These are phyloP conservation scores for Callionymus lyra DNA, from an alignment of 2,113 vertebrate species.

Conservation along the genomic window DNA sequence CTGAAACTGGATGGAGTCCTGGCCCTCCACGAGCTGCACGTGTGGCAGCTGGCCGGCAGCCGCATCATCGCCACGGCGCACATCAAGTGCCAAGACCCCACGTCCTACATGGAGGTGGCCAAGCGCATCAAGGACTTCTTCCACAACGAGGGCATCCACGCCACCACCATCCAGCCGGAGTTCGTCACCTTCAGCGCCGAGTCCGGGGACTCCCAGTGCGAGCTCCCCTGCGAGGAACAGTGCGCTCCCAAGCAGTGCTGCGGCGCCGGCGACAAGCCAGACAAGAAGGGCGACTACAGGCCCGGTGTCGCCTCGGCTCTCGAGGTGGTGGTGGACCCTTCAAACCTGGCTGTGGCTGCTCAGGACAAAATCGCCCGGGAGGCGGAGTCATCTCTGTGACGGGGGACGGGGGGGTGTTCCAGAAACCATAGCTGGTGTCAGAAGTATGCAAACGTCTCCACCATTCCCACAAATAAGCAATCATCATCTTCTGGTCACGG, in stretches of 20 bases:
- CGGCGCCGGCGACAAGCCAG: constrained; percentile 69
- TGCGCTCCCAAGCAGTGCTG: constrained; percentile 95
- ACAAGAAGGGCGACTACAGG: constrained; percentile 38
- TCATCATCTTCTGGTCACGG: background rate
- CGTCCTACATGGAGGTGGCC: constrained; percentile 95
- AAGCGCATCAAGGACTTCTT: constrained; percentile 96
- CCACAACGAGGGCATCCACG: constrained; percentile 93
- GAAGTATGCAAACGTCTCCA: background rate
- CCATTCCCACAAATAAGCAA: background rate
- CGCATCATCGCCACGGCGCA: constrained; percentile 97
- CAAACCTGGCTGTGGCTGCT: constrained; percentile 10
- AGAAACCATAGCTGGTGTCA: background rate
- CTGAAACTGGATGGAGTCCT: constrained; percentile 81
- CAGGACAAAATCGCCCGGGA: constrained; percentile 40
- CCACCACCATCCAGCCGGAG: constrained; percentile 96
- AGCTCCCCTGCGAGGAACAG: constrained; percentile 93
- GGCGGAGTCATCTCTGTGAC: constrained; percentile 70
- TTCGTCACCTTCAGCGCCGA: constrained; percentile 86
- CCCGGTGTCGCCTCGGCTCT: constrained; percentile 60
- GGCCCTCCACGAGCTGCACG: constrained; percentile 92
- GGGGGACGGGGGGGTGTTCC: background rate
- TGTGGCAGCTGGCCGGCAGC: constrained; percentile 96
- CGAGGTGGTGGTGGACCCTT: constrained; percentile 74
- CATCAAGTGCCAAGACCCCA: constrained; percentile 93
- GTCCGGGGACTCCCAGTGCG: constrained; percentile 77